phyloP scores from a whole-genome alignment of 2,797 vertebrate genomes.

The Saxicola maurus region DNA sequence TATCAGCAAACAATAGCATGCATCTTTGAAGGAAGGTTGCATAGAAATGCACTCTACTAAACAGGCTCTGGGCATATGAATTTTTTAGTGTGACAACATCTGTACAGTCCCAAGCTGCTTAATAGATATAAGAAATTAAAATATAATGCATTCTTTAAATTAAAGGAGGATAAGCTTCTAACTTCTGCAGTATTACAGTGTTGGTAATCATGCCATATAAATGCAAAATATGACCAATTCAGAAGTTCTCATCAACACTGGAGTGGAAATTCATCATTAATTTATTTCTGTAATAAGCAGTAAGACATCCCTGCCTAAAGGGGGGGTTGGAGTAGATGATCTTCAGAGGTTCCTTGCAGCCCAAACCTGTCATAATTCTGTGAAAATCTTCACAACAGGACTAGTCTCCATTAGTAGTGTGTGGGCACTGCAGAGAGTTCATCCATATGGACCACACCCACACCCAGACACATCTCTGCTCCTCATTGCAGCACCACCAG shows the following conservation, averaged over 20 bases:
- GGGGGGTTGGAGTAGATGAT: rapidly evolving
- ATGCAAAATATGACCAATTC: background rate
- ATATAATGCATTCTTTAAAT: background rate
- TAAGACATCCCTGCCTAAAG: rapidly evolving
- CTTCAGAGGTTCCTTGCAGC: background rate
- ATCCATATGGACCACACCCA: background rate
- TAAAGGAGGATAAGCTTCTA: background rate
- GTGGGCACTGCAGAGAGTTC: background rate
- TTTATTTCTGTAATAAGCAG: background rate
- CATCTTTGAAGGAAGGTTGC: background rate
- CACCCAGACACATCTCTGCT: background rate
- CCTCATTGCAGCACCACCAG: background rate
- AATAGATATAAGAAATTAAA: background rate
- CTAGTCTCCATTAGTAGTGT: background rate
- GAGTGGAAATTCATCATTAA: background rate
- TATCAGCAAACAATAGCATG: background rate
- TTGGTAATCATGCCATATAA: background rate
- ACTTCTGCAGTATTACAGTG: background rate
- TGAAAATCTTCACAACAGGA: background rate
- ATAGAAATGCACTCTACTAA: background rate
- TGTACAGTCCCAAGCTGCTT: background rate
- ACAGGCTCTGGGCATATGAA: background rate
- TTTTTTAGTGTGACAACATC: background rate
- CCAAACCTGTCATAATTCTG: background rate
- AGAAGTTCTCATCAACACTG: background rate